These are phyloP conservation scores for Phragmatobia fuliginosa DNA, from an alignment of 2,888 invertebrate species.

Conservation along the genomic window DNA sequence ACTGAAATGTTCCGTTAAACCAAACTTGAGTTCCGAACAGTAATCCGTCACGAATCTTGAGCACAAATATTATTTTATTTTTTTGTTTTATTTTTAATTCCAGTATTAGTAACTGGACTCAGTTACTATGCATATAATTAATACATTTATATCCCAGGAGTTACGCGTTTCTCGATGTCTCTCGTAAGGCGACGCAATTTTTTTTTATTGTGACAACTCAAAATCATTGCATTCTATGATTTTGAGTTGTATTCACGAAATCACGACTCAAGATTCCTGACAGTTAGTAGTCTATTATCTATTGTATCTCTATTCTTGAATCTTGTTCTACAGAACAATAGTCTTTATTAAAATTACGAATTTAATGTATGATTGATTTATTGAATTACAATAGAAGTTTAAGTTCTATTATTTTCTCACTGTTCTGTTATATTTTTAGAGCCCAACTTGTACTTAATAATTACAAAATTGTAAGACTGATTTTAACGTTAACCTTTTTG, in stretches of 20 bases:
- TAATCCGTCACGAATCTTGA: constrained; percentile 1
- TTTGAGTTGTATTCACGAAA: not conserved
- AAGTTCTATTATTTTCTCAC: not conserved
- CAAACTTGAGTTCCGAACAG: not conserved
- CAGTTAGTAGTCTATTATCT: not conserved
- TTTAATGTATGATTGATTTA: not conserved
- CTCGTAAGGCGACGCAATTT: not conserved
- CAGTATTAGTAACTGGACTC: no score
- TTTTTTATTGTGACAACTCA: not conserved
- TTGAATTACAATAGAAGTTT: no score
- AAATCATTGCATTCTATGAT: not conserved
- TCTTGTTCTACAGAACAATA: not conserved
- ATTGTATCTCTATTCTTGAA: not conserved
- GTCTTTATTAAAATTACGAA: not conserved
- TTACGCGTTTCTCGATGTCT: not conserved
- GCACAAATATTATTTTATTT: not conserved
- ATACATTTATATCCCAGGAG: not conserved
- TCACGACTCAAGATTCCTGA: not conserved
- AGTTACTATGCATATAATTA: not conserved
- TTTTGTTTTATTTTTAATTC: not conserved
- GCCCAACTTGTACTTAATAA: constrained; percentile 48
- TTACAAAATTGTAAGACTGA: constrained; percentile 67
- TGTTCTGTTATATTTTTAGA: constrained; percentile 1
- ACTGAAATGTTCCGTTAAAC: constrained; percentile 2
- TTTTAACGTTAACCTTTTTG: constrained; percentile 50